Evolutionary conservation across 2,888 invertebrate species (phyloP), one percentile per base, ranked within the genome.

Genomic region (Chloroclysta siterata): DNA sequence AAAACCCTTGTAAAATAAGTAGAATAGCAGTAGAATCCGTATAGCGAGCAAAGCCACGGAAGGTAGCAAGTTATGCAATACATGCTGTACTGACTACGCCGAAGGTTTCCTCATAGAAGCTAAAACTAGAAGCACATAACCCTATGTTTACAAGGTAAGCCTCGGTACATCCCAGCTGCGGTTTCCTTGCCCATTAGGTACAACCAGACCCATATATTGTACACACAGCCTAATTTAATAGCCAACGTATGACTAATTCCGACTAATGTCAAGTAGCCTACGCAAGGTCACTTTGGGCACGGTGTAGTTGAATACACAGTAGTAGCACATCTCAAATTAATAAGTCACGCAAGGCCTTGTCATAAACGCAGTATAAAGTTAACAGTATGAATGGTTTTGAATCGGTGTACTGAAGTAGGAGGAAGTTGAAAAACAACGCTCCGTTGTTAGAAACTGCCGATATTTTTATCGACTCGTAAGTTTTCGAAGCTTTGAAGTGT

Each of bases 331-430:
- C 77, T 74, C 59, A 71, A 71, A 80, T 80, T 81, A 80, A 78
- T 76, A 64, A 71, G 81, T 75, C 83, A 82, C 82, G 81, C 80
- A 60, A 83, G 36, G 11, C 11, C 11, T 39, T 39, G 14, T 51
- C 13, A 48, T 53, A 50, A 41, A 29, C 50, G 52, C 55, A 47
- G 61, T 29, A 56, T 14, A 28, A 6, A 8, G 14, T 6, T 17
- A 36, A 33, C 46, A 55, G 46, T 46, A 46, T 36, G 29, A 15
- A 17, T 13, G 17, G 13, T 52, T 22, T 8, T 11, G 8, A 11
- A 22, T 22, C 22, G 2, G 22, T 22, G 22, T 5, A 5, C 8
- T 5, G 28, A 29, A 29, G 4, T 29, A 5, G 2, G 2, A 29
- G 28, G 28, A 3, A 8, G 33, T 33, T 33, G 3, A 33, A 33